Evolutionary conservation across 2,113 vertebrate species (phyloP).

Genomic region (Nesospiza acunhae): DNA sequence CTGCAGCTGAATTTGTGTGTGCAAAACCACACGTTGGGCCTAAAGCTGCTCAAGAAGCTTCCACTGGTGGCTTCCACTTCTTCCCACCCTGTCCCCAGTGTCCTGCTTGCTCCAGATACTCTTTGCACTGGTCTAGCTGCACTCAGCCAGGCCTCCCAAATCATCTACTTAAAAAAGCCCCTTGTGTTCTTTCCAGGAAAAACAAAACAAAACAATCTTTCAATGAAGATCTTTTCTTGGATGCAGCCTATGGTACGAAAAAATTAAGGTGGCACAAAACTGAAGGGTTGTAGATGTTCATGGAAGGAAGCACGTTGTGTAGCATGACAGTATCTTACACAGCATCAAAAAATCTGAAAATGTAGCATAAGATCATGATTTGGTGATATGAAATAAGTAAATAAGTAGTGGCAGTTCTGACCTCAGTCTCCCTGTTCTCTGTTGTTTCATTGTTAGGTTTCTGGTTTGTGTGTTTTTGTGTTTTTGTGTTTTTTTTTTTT

Average conservation of each 20-base stretch:
- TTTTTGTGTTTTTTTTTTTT: neutral
- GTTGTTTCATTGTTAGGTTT: neutral
- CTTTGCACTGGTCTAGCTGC: neutral
- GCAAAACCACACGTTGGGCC: neutral
- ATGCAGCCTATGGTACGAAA: neutral
- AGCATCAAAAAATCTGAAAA: neutral
- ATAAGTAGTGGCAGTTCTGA: neutral
- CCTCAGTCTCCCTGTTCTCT: neutral
- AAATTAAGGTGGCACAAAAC: neutral
- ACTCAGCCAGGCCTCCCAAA: neutral
- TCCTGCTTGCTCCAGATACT: neutral
- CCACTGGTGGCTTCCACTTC: neutral
- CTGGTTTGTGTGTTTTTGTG: neutral
- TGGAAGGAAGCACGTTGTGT: neutral
- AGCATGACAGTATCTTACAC: neutral
- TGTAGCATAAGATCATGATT: neutral
- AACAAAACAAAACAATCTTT: neutral
- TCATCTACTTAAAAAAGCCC: neutral
- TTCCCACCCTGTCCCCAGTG: neutral
- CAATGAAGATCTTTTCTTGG: neutral
- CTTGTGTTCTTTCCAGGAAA: neutral
- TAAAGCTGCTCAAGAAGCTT: neutral
- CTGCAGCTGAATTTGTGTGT: slow-evolving; percentile 1
- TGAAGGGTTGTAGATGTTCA: neutral
- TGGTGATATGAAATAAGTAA: neutral